These are phyloP conservation scores for Luffia ferchaultella DNA, from an alignment of 2,888 invertebrate species.

Conservation along the genomic window DNA sequence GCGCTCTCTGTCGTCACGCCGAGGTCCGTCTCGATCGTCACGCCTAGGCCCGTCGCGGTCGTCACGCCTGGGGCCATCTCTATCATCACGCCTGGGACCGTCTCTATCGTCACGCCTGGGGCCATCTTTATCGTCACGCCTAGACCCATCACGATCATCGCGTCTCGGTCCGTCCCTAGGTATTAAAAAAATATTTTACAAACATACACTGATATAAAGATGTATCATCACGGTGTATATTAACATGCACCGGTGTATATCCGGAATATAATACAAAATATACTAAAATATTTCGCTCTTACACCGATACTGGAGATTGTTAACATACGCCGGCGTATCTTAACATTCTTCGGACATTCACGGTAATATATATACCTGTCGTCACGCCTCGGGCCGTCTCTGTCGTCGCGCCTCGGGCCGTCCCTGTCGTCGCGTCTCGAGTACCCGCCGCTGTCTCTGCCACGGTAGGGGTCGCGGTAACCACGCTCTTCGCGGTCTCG, in stretches of 20 bases:
- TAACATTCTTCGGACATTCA: conserved; percentile 15
- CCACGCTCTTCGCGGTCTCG: conserved; percentile 22
- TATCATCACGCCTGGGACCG: conserved; percentile 38
- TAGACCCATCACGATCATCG: conserved; percentile 29
- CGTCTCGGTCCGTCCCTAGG: conserved; percentile 29
- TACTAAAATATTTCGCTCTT: too few relatives aligned
- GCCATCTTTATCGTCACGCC: conserved; percentile 30
- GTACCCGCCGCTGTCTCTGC: conserved; percentile 17
- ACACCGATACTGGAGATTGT: too few relatives aligned
- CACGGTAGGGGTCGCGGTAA: conserved; percentile 17
- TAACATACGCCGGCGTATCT: too few relatives aligned
- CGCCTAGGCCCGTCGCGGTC: conserved; percentile 28
- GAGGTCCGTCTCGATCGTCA: neutral
- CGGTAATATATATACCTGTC: conserved; percentile 13
- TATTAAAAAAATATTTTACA: conserved; percentile 4
- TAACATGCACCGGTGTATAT: too few relatives aligned
- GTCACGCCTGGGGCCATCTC: conserved; percentile 21
- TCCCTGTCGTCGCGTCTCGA: too few relatives aligned
- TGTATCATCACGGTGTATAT: too few relatives aligned
- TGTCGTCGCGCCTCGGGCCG: conserved; percentile 22
- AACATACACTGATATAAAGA: too few relatives aligned
- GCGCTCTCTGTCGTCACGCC: conserved; percentile 18
- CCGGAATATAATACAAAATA: neutral
- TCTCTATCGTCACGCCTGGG: conserved; percentile 27
- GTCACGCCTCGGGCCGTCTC: conserved; percentile 16